phyloP scores from a whole-genome alignment of 2,797 vertebrate species.

The Erethizon dorsatum region DNA sequence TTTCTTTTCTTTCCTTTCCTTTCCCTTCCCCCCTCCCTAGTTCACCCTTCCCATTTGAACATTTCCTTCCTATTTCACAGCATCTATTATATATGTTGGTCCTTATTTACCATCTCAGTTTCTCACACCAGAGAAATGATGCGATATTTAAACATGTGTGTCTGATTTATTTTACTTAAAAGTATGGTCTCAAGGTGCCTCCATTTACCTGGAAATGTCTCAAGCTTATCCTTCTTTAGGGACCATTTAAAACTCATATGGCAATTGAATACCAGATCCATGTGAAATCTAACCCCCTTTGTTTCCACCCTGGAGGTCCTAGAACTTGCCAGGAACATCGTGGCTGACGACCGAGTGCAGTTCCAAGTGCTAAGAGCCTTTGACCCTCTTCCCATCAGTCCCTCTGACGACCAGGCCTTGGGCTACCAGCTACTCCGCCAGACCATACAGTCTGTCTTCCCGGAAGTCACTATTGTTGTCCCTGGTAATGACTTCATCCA shows the following conservation, averaged over 20 bases:
- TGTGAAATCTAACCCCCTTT: conserved; percentile 42
- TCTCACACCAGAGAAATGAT: not conserved
- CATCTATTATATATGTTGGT: not conserved
- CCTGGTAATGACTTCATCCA: conserved; percentile 92
- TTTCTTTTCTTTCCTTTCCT: not conserved
- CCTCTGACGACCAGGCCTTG: conserved; percentile 92
- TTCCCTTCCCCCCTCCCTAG: not conserved
- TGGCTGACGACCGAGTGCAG: conserved; percentile 95
- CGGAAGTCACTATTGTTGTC: conserved; percentile 90
- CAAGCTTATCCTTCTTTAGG: not conserved
- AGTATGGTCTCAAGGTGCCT: not conserved
- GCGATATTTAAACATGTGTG: not conserved
- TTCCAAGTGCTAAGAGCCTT: conserved; percentile 92
- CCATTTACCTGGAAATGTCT: not conserved
- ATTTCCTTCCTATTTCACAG: not conserved
- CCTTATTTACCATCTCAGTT: not conserved
- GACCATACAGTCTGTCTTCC: conserved; percentile 94
- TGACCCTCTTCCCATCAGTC: conserved; percentile 94
- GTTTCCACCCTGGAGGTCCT: conserved; percentile 91
- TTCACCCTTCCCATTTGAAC: not conserved
- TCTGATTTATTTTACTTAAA: not conserved
- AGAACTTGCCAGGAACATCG: conserved; percentile 89
- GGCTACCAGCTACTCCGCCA: conserved; percentile 95
- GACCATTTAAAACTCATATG: not conserved
- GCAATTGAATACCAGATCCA: not conserved